These are phyloP conservation scores for Gymnoscopelus braueri DNA, from an alignment of 2,797 vertebrate genomes.

Conservation along the genomic window DNA sequence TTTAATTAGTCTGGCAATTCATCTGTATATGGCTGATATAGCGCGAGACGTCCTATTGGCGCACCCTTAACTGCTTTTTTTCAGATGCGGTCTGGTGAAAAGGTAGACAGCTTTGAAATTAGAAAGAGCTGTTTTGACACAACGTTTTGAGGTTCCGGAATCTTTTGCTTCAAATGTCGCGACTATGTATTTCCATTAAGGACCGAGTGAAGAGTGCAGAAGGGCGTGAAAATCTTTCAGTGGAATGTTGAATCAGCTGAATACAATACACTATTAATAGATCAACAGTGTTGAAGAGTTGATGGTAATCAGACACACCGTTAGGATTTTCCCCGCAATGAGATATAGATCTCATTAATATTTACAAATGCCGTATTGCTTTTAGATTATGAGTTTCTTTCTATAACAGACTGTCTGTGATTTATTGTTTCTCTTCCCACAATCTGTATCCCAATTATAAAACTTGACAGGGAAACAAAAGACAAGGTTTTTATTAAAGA, in stretches of 20 bases:
- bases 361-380: conserved; percentile 51
- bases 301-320: conserved; percentile 15
- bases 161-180: conserved; percentile 11
- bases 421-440: conserved; percentile 50
- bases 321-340: conserved; percentile 57
- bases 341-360: conserved; percentile 62
- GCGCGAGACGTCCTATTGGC: background rate
- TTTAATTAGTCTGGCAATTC: conserved; percentile 13
- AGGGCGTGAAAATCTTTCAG: conserved; percentile 11
- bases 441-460: conserved; percentile 61
- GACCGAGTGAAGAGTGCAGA: conserved; percentile 16
- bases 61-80: background rate
- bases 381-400: conserved; percentile 50
- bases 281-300: conserved; percentile 28
- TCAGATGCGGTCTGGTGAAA: background rate
- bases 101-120: conserved; percentile 6
- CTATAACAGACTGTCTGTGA: conserved; percentile 41
- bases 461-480: conserved; percentile 44
- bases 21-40: conserved; percentile 2
- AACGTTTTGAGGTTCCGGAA: background rate
- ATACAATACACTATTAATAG: conserved; percentile 40
- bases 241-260: conserved; percentile 33
- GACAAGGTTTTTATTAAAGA: conserved; percentile 68
- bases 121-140: conserved; percentile 3
- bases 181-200: conserved; percentile 3